phyloP scores from a whole-genome alignment of 2,888 invertebrate genomes.

The Spodoptera picta region DNA sequence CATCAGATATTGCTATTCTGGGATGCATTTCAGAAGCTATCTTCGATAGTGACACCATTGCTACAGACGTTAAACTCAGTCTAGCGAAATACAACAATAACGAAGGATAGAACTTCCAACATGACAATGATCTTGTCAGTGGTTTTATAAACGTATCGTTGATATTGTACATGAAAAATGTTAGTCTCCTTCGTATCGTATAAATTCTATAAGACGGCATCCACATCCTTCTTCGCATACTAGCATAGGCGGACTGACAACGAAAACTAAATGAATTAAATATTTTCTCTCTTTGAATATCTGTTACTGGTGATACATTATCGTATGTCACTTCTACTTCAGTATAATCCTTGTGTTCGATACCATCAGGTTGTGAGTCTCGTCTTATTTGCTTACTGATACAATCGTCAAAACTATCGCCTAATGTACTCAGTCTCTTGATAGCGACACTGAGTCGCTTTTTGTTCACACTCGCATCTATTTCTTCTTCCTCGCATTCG shows the following conservation, averaged over 20 bases:
- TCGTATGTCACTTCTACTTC: constrained; percentile 83
- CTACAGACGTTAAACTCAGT: constrained; percentile 75
- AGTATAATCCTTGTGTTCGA: constrained; percentile 72
- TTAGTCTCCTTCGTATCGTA: constrained; percentile 74
- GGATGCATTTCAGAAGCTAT: constrained; percentile 78
- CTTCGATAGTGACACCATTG: constrained; percentile 75
- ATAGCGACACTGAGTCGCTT: constrained; percentile 81
- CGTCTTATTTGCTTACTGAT: constrained; percentile 81
- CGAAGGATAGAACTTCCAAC: constrained; percentile 84
- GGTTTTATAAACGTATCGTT: constrained; percentile 85
- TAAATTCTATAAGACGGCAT: constrained; percentile 84
- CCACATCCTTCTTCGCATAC: constrained; percentile 75
- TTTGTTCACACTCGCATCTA: constrained; percentile 66
- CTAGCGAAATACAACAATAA: constrained; percentile 77
- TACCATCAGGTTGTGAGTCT: constrained; percentile 71
- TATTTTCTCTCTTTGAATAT: constrained; percentile 81
- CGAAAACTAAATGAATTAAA: constrained; percentile 83
- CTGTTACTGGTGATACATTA: constrained; percentile 80
- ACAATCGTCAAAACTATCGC: constrained; percentile 84
- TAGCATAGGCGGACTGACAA: constrained; percentile 79
- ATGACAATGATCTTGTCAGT: constrained; percentile 79
- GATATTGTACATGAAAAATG: constrained; percentile 75
- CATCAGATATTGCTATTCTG: constrained; percentile 76
- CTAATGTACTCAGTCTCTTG: constrained; percentile 86
- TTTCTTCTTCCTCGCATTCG: constrained; percentile 66